Evolutionary conservation across 2,113 vertebrate genomes (phyloP).

Genomic region (Cavia aperea): DNA sequence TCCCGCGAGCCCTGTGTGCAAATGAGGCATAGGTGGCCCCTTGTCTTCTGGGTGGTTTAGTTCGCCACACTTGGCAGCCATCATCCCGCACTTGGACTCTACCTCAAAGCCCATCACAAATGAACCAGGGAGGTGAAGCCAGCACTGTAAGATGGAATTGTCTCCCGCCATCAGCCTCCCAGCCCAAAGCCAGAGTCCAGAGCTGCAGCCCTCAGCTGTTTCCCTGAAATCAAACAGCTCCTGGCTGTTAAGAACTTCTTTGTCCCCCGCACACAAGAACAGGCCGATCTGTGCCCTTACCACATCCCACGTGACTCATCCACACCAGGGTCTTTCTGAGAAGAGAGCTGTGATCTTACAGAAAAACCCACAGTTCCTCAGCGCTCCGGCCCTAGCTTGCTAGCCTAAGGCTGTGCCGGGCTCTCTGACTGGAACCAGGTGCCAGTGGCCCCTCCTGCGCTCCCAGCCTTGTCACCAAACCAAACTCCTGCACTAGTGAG

Average conservation of each 20-base stretch:
- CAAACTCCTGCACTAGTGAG: fast-evolving
- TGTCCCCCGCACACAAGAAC: neutral
- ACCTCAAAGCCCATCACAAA: neutral
- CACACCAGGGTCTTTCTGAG: slow-evolving; percentile 4
- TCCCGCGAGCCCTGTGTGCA: neutral
- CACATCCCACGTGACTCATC: neutral
- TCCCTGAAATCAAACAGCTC: neutral
- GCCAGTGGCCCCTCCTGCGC: neutral
- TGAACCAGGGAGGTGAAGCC: fast-evolving
- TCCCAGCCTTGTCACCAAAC: too few relatives aligned
- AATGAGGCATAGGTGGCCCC: too few relatives aligned
- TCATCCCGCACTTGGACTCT: neutral
- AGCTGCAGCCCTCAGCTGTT: fast-evolving
- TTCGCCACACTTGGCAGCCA: neutral
- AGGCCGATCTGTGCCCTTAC: fast-evolving
- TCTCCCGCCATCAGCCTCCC: neutral
- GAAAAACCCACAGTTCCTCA: neutral
- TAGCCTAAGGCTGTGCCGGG: fast-evolving
- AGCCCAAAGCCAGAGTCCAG: neutral
- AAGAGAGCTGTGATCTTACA: neutral
- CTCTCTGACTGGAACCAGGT: neutral
- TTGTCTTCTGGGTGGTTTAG: neutral
- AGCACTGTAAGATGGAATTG: fast-evolving
- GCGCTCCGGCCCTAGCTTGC: fast-evolving
- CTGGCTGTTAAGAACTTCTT: neutral